Conservation (phyloP, 2,113 vertebrate species). For the Otus sunia region DNA sequence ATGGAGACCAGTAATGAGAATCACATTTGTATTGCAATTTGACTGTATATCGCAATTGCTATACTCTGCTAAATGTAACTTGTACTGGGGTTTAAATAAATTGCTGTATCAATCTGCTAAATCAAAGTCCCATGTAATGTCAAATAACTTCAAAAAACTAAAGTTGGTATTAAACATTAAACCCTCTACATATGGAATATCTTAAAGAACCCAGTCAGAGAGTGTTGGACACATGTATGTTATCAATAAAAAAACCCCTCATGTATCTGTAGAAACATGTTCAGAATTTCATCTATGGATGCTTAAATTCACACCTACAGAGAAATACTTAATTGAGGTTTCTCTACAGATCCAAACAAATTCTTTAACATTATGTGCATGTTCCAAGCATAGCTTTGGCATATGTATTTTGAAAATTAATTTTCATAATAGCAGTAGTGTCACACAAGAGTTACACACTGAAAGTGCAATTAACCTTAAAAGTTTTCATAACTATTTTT, state of each 20-base stretch:
- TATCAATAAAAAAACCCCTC: not conserved
- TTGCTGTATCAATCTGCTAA: not conserved
- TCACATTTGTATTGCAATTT: not conserved
- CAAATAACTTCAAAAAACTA: not conserved
- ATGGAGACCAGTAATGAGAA: not conserved
- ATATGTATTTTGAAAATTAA: not conserved
- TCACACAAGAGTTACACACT: not conserved
- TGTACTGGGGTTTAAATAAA: not conserved
- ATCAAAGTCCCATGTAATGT: not conserved
- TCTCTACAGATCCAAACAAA: not conserved
- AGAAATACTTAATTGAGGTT: not conserved
- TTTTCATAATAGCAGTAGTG: not conserved
- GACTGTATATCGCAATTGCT: not conserved
- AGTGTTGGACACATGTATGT: not conserved
- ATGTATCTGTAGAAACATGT: not conserved
- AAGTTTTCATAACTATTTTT: constrained; percentile 5
- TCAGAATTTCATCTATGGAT: not conserved
- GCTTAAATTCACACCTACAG: not conserved
- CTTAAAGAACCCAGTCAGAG: not conserved
- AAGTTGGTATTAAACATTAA: not conserved
- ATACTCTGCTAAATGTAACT: not conserved
- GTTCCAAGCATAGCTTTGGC: not conserved
- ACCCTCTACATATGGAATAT: not conserved
- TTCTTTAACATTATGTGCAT: not conserved
- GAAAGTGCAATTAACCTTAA: not conserved